Evolutionary conservation across 2,113 vertebrate species (phyloP), one percentile per base, ranked within the genome.

Genomic region (Tapirus terrestris): DNA sequence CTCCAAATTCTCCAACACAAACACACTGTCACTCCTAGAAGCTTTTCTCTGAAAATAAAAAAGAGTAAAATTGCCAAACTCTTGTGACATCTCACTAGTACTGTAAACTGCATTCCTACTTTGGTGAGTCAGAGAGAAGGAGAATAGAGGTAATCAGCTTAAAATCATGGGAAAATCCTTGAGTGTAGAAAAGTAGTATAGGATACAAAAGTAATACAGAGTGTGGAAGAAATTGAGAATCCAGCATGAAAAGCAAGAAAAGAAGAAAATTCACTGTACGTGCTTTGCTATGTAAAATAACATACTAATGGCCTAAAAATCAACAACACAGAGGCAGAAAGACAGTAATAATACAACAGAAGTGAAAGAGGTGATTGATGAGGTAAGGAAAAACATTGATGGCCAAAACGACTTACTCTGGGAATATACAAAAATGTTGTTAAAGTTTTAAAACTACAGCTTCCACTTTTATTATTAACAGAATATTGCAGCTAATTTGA

Each of bases 141-240:
- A 58, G 3, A 29, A 3, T 56, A 2, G 20, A 43, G 3, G 12
- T 0, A 43, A 20, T n/a, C 63, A 31, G 5, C 2, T 2, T 2
- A 17, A 68, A 88, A 39, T n/a, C 36, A n/a, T 8, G 6, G 17
- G 31, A 25, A 18, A 56, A 2, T 51, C 51, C 4, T 39, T 17
- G 29, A 73, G 16, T 45, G 58, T 36, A 56, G 61, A 8, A 60
- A 79, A 72, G 23, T 51, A 33, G 2, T 53, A 43, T 9, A 12
- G 4, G 23, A 13, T 17, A 36, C 3, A 75, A 12, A 80, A 56
- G 5, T 25, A 39, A 17, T 17, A 5, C 0, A 80, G 6, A 2
- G 3, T 39, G 1, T 39, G 2, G 5, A 33, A 33, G 11, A 58
- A 67, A 31, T 3, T 48, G 33, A 51, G 29, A 21, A 43, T 21